These are phyloP conservation scores for Drosophila virilis DNA, from an alignment of 1,140 invertebrate species.

Conservation along the genomic window DNA sequence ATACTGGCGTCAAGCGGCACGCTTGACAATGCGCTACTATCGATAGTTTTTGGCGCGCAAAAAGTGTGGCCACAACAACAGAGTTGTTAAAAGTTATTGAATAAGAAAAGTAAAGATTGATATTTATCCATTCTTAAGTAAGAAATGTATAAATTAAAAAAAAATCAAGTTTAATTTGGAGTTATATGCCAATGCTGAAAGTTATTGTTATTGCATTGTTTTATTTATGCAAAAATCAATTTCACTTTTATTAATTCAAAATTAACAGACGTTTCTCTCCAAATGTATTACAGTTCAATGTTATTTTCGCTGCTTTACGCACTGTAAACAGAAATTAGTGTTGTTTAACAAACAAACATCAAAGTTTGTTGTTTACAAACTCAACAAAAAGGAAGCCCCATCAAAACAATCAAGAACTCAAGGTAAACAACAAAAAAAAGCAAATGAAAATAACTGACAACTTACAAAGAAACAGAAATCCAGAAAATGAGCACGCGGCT, in stretches of 20 bases:
- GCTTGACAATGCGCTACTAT: background rate
- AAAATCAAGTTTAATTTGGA: no score
- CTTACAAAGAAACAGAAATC: background rate
- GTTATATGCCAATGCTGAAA: no score
- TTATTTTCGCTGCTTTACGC: background rate
- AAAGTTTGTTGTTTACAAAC: background rate
- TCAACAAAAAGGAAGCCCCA: background rate
- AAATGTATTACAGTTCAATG: background rate
- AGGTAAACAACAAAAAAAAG: background rate
- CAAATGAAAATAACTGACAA: background rate
- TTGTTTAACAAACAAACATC: background rate
- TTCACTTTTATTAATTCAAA: no score
- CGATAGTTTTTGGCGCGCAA: slow-evolving; percentile 19
- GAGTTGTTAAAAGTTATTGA: background rate
- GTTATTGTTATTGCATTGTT: no score
- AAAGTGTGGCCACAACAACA: background rate
- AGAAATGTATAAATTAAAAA: no score
- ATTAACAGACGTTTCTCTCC: background rate
- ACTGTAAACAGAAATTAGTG: background rate
- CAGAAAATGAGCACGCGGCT: slow-evolving; percentile 43
- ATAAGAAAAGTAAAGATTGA: no score
- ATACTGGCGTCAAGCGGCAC: slow-evolving; percentile 1
- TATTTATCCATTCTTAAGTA: no score
- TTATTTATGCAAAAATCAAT: no score
- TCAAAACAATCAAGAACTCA: background rate